Percentiles rank a stretch among this genome's conserved stretches.
Evolutionary conservation across 2,888 invertebrate genomes (phyloP).

Genomic region (Hipparchia semele): DNA sequence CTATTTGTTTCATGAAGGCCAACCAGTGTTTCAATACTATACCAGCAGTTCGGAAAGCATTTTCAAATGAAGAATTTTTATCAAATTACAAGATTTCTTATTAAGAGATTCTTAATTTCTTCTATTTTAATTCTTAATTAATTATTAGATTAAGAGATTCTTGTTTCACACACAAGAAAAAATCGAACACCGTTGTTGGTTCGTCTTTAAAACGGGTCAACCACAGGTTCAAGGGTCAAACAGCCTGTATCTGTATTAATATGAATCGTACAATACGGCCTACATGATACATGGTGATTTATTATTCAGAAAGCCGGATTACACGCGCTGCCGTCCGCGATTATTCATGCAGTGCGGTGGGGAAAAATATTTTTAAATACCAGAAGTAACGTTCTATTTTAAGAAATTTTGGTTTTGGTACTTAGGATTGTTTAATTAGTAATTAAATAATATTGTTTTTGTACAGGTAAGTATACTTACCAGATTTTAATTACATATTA

Average conservation of each 20-base stretch:
- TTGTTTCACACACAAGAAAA: background rate
- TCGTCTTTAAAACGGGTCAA: background rate
- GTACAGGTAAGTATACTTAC: too few species aligned
- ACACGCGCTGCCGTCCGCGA: constrained; percentile 25
- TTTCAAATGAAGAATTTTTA: too few species aligned
- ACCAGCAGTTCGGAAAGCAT: too few species aligned
- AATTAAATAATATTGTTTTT: background rate
- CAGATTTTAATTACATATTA: too few species aligned
- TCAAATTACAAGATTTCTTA: too few species aligned
- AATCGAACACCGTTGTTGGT: background rate
- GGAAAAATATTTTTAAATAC: constrained; percentile 26
- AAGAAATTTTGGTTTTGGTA: background rate
- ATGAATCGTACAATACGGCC: constrained; percentile 19
- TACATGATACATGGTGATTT: constrained; percentile 32
- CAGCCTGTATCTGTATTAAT: constrained; percentile 10
- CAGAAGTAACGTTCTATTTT: constrained; percentile 2
- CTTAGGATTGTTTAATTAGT: background rate
- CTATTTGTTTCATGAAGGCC: too few species aligned
- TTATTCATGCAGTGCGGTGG: constrained; percentile 28
- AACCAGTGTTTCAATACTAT: too few species aligned
- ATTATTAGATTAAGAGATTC: too few species aligned
- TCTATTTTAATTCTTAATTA: too few species aligned
- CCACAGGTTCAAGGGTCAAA: background rate
- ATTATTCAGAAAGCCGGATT: constrained; percentile 39
- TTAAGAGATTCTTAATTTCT: too few species aligned